Base-by-base conservation (phyloP, 2,797 vertebrate species). In the Cyprinella venusta region DNA sequence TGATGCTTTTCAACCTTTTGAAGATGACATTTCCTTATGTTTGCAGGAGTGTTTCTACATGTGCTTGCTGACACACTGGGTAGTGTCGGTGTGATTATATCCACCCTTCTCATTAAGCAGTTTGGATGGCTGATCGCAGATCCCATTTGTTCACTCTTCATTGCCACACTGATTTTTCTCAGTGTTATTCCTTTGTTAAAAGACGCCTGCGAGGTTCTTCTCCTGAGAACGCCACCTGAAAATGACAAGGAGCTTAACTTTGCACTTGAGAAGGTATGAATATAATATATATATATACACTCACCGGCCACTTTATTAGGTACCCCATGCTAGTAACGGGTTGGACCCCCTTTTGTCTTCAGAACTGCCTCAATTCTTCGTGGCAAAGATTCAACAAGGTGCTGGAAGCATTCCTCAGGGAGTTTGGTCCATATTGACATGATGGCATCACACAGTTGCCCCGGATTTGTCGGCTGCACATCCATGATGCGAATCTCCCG, bases 121-220 rank as follows among this genome's bases (percentile, higher is more conserved):
- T 99, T 99, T 82, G 98, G 98, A 86, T 99, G 98, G 98, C 91
- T 99, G 84, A 97, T 99, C 52, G 98, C 98, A 0, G 98, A 99
- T 90, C 98, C 98, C 0, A 96, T 99, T 80, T 99, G 98, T 91
- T 99, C 98, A 54, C 96, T 99, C 82, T 99, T 99, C 90, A 99
- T 99, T 87, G 95, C 98, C 87, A 91, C 94, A 2, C 91, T 99
- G 87, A 99, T 99, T 91, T 99, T 99, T 87, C 96, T 98, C 88
- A 99, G 97, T 80, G 98, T 99, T 91, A 94, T 99, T 78, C 98
- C 98, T 78, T 93, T 99, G 70, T 80, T 99, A 89, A 99, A 98
- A 91, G 98, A 99, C 40, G 94, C 97, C 74, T 99, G 97, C 33
- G 96, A 99, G 88, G 96, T 99, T 64, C 96, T 99, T 45, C 94